phyloP scores from a whole-genome alignment of 2,888 invertebrate genomes.

The Hecatera dysodea region DNA sequence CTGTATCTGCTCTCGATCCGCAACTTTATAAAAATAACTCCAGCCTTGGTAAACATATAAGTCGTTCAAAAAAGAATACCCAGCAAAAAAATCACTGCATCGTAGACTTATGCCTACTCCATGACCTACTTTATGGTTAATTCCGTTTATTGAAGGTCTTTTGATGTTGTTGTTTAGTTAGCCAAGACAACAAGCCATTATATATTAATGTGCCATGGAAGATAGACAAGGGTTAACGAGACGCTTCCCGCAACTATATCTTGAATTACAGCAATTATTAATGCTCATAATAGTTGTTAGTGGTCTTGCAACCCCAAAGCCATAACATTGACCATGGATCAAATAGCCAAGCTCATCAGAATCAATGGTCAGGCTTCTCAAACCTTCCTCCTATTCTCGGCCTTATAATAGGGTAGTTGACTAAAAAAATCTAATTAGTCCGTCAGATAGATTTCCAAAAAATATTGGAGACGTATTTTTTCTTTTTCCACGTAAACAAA shows the following conservation, averaged over 20 bases:
- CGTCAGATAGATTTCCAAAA: no score
- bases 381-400: neutral
- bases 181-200: neutral
- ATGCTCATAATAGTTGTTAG: neutral
- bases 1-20: neutral
- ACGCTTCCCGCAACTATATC: neutral
- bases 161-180: neutral
- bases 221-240: neutral
- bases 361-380: neutral
- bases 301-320: slow-evolving; percentile 1
- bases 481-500: no score
- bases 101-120: no score
- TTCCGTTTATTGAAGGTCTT: no score
- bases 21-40: neutral
- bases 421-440: no score
- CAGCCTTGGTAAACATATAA: no score
- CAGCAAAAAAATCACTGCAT: no score
- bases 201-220: slow-evolving; percentile 1
- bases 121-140: no score
- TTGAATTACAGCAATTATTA: slow-evolving; percentile 6
- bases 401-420: no score
- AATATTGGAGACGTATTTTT: no score
- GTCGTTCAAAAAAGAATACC: no score
- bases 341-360: slow-evolving; percentile 6
- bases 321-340: slow-evolving; percentile 7